Evolutionary conservation across 2,888 invertebrate species (phyloP), one percentile per base, ranked within the genome.

Genomic region (Folsomia manolachei): DNA sequence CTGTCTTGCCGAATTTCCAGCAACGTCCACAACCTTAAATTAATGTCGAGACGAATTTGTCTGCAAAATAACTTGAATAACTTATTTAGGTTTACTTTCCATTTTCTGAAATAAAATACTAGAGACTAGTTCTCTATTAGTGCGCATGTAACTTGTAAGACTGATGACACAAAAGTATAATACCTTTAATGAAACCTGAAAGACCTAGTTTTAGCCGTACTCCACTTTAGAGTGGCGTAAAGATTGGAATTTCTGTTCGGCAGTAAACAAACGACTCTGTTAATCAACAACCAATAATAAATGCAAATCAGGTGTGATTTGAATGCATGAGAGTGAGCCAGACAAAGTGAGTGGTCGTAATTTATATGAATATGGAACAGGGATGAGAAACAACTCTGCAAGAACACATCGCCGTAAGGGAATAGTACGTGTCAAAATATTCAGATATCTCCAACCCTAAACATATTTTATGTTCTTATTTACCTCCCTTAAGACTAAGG

Each of bases 11-110:
- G n/a, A 19, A 14, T 66, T 66, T 21, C 18, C 4, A 21, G 23
- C 9, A 39, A 18, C n/a, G 4, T 66, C 27, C 21, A 52, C 52
- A 39, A 19, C 51, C 51, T 4, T 21, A 39, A 51, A 66, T 66
- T 66, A 66, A 66, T 66, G 65, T 66, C 65, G 51, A 9, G 39
- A n/a, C n/a, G n/a, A n/a, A n/a, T n/a, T n/a, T n/a, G n/a, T n/a
- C n/a, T n/a, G n/a, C n/a, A n/a, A n/a, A n/a, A n/a, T n/a, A n/a
- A n/a, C n/a, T n/a, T n/a, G n/a, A n/a, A n/a, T n/a, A n/a, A n/a
- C n/a, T n/a, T n/a, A n/a, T n/a, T 39, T 39, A 39, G 4, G 39
- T 39, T 39, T 39, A 39, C 7, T 39, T 14, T 4, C 39, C 39
- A 39, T 14, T 39, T 39, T 39, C 4, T 39, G n/a, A n/a, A n/a